Evolutionary conservation across 2,888 invertebrate species (phyloP).

Genomic region (Callinectes sapidus): DNA sequence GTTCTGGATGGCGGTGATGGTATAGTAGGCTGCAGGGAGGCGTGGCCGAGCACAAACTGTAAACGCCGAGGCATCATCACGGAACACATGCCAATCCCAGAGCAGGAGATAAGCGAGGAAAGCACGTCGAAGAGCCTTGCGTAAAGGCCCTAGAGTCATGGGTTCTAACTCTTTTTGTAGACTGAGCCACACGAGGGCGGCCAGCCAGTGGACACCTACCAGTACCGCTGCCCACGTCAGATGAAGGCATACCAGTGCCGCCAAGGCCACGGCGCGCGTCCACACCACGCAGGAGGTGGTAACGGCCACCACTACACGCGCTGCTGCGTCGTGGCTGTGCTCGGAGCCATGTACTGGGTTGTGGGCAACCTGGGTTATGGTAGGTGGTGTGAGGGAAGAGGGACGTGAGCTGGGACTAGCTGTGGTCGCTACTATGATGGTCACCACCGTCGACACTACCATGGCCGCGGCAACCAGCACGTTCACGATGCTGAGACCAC

Average conservation of each 20-base stretch:
- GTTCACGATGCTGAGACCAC: conserved; percentile 38
- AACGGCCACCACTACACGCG: conserved; percentile 68
- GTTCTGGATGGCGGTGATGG: conserved; percentile 66
- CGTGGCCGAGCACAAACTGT: conserved; percentile 69
- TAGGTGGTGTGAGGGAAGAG: conserved; percentile 66
- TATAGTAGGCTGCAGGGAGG: conserved; percentile 66
- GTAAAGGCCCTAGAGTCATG: conserved; percentile 49
- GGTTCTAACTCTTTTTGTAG: conserved; percentile 61
- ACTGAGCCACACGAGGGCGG: conserved; percentile 68
- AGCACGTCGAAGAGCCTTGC: conserved; percentile 55
- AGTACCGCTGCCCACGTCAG: conserved; percentile 62
- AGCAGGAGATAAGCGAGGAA: conserved; percentile 69
- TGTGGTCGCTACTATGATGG: conserved; percentile 64
- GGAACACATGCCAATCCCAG: conserved; percentile 70
- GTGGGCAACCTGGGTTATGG: conserved; percentile 68
- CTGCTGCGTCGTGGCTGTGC: conserved; percentile 60
- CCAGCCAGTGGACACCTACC: conserved; percentile 63
- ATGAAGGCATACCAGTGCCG: conserved; percentile 66
- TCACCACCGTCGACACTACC: conserved; percentile 63
- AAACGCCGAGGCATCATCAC: conserved; percentile 63
- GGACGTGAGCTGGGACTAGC: conserved; percentile 62
- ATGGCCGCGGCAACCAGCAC: conserved; percentile 59
- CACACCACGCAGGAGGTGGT: conserved; percentile 68
- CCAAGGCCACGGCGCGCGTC: conserved; percentile 68
- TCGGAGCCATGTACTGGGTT: conserved; percentile 57